Base-by-base conservation (phyloP, 1,140 invertebrate genomes). In the Zaprionus taronus region DNA sequence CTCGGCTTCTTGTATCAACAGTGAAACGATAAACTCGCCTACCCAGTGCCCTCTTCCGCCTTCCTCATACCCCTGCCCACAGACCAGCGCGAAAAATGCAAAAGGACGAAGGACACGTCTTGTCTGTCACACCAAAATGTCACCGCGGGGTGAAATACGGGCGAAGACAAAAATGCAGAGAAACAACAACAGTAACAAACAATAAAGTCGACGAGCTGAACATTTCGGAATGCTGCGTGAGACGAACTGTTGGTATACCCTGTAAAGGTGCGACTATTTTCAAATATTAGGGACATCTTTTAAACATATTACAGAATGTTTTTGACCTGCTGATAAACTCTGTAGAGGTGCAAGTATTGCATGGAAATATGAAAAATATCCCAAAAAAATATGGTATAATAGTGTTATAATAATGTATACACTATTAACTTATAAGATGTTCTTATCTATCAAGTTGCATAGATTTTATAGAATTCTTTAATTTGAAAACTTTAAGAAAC, bases 101-200 rank as follows among this genome's bases (percentile, higher is more conserved):
- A 73, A 83, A 80, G 61, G 60, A 67, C 89, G 84, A 91, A 91
- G 84, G 89, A 91, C 89, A 91, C 89, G 89, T 91, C 89, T 91
- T 91, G 89, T 91, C 89, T 91, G 90, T 91, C 89, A 91, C 81
- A 81, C 80, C 77, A 80, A 91, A 91, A 91, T 91, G 89, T 91
- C 89, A 89, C 89, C 80, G 84, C 81, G 89, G 84, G 85, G 81
- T 91, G 89, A 91, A 91, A 87, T 90, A 89, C 84, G 81, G 85
- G 69, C 77, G 20, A 70, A 78, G 65, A 76, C 71, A 71, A 80
- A 77, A 83, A 82, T 73, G 67, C 71, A 69, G 77, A 89, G 67
- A 82, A 68, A 38, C 17, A 78, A 67, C 55, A 80, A 68, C 31
- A 71, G 72, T 34, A 34, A 34, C 31, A 36, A 83, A 73, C 31